A percentile compares a stretch with the other conserved stretches of the same genome.
Conservation (phyloP, 1,140 invertebrate species). For the Drosophila chauvacae region DNA sequence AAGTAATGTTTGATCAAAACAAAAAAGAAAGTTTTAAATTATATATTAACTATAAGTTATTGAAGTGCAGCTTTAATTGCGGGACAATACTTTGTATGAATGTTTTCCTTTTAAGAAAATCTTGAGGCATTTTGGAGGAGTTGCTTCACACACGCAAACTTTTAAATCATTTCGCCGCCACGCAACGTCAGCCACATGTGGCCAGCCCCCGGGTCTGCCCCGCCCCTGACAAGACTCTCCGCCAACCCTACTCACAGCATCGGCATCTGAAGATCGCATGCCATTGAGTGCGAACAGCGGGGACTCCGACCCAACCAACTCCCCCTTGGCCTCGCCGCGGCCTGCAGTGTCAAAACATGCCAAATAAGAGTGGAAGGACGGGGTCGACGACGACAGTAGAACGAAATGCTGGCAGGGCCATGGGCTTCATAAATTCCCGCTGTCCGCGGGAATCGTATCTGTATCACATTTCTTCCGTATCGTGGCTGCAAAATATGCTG, state of each 20-base stretch:
- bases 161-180: slow-evolving; percentile 67
- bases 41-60: background rate
- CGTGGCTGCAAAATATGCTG: slow-evolving; percentile 59
- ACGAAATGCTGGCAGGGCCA: slow-evolving; percentile 69
- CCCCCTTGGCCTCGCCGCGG: background rate
- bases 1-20: background rate
- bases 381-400: background rate
- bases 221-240: background rate
- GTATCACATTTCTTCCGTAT: slow-evolving; percentile 42
- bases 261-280: slow-evolving; percentile 68
- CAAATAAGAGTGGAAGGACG: slow-evolving; percentile 5
- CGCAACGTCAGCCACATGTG: slow-evolving; percentile 53
- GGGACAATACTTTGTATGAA: background rate
- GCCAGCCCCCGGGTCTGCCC: slow-evolving; percentile 2
- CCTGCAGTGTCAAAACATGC: slow-evolving; percentile 68
- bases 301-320: slow-evolving; percentile 24
- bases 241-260: slow-evolving; percentile 30
- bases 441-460: slow-evolving; percentile 55
- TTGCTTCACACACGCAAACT: slow-evolving; percentile 53
- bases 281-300: slow-evolving; percentile 70
- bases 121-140: background rate
- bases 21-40: background rate
- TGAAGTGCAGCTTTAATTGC: slow-evolving; percentile 7
- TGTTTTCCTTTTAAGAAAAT: background rate
- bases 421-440: slow-evolving; percentile 70